Base-by-base conservation (phyloP, 2,888 invertebrate species). In the Caenorhabditis angaria region DNA sequence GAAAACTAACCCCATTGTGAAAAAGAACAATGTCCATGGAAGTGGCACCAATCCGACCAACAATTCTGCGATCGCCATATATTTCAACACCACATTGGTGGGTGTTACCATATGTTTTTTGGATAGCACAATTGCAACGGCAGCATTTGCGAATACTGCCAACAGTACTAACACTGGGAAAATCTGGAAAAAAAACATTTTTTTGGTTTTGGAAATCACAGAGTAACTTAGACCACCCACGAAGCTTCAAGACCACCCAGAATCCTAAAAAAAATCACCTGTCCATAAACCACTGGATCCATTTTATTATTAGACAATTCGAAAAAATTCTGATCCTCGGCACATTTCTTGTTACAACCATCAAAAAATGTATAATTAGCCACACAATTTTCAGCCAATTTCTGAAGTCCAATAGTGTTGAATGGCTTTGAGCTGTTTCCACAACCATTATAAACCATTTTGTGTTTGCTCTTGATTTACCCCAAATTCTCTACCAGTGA, bases 31-130 rank as follows among this genome's bases (percentile, higher is more conserved):
- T 57, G 94, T 92, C 92, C 94, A 94, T 0, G 94, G 94, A 0
- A 94, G 92, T 0, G 94, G 94, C 87, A 94, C 93, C 61, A 94
- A 90, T 86, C 94, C 92, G 0, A 95, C 96, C 88, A 95, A 92
- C 92, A 95, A 93, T 89, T 96, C 96, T 82, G 94, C 94, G 4
- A 96, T 90, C 0, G 96, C 95, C 94, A 96, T 96, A n/a, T 93
- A 93, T 27, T 84, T 83, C 8, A 86, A 70, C 2, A 86, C 85
- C 41, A 86, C 82, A 60, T 86, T 86, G 2, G 86, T 86, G 22
- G 86, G 84, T 18, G 86, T 83, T 48, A 84, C 66, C 95, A 96
- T 95, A 88, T 95, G 94, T 41, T 93, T 91, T 80, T 94, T 93
- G 67, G 94, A 92, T 35, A 96, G 90, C 0, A 96, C 95, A 41